Evolutionary conservation across 64 coral and sea anemone genomes (phyloP).

Genomic region (Dendrophyllia cribrosa): DNA sequence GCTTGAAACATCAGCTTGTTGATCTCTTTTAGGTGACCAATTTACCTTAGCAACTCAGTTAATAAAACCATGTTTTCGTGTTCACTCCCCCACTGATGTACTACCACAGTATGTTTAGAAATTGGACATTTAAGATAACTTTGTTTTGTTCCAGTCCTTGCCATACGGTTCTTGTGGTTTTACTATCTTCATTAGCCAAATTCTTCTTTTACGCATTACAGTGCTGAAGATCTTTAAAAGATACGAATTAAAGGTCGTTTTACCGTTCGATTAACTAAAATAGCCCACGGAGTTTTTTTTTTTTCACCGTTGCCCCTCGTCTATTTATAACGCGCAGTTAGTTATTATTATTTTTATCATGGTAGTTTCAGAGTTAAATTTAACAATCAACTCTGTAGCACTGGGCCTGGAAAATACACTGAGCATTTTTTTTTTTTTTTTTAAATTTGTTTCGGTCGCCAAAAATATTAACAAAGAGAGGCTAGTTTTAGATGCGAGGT

Average conservation of each 20-base stretch:
- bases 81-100: too few species aligned
- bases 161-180: conserved; percentile 1
- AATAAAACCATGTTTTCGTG: too few species aligned
- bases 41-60: too few species aligned
- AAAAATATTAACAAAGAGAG: not conserved
- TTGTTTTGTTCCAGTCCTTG: too few species aligned
- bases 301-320: too few species aligned
- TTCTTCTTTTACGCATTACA: not conserved
- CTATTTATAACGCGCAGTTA: too few species aligned
- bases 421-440: not conserved
- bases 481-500: not conserved
- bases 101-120: too few species aligned
- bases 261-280: not conserved
- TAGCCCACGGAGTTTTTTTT: not conserved
- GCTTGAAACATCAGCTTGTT: too few species aligned
- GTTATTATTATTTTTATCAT: too few species aligned
- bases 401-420: not conserved
- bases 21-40: too few species aligned
- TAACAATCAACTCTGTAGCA: too few species aligned
- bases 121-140: too few species aligned
- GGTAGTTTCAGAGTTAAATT: not conserved
- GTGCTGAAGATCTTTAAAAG: not conserved
- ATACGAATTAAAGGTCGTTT: not conserved
- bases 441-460: not conserved
- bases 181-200: not conserved